Evolutionary conservation across 2,113 vertebrate species (phyloP).

Genomic region (Cochlearius cochlearius): DNA sequence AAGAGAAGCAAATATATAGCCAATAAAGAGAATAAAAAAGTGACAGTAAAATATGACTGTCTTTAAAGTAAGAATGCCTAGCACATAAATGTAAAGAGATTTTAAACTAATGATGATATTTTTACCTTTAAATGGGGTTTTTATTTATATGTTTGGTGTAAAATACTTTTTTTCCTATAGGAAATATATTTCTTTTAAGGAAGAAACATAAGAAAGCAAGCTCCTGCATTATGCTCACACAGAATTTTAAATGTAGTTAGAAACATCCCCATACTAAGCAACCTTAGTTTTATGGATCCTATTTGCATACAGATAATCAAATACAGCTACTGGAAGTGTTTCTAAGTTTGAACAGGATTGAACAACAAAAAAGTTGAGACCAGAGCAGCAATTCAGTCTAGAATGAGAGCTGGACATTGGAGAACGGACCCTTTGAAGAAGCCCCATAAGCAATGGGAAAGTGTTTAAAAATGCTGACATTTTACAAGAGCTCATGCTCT

Average conservation of each 20-base stretch:
- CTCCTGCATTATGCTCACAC: rapidly evolving
- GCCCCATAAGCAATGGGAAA: neutral
- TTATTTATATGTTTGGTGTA: neutral
- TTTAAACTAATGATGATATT: neutral
- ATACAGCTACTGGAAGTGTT: neutral
- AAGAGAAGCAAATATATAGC: neutral
- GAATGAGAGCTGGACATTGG: neutral
- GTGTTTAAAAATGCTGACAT: neutral
- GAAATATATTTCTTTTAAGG: neutral
- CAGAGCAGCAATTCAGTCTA: neutral
- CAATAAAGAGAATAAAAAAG: neutral
- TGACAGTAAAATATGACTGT: neutral
- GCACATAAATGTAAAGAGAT: neutral
- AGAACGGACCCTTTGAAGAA: neutral
- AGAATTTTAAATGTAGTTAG: neutral
- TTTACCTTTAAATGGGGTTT: neutral
- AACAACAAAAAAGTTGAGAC: neutral
- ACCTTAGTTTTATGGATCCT: neutral
- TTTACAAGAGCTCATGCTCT: neutral
- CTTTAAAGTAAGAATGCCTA: neutral
- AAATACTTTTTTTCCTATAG: neutral
- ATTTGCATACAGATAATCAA: neutral
- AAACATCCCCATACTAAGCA: neutral
- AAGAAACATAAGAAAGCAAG: neutral
- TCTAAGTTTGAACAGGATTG: neutral